phyloP scores from a whole-genome alignment of 2,113 vertebrate genomes.

The Callithrix jacchus region DNA sequence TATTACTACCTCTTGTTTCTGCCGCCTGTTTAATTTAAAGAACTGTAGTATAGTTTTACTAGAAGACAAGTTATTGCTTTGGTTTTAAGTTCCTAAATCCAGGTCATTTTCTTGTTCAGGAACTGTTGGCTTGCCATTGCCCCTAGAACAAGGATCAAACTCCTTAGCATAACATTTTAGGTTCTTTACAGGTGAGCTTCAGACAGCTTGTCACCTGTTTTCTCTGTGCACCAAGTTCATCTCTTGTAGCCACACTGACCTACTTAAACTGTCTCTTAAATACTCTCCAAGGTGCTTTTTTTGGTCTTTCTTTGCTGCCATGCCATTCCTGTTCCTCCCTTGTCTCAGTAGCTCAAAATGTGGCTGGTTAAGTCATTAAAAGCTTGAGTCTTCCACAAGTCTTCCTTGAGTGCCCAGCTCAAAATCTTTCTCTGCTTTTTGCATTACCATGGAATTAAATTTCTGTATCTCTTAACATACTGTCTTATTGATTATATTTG shows the following conservation, averaged over 20 bases:
- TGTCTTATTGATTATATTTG: not conserved
- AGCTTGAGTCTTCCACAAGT: not conserved
- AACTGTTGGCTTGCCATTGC: not conserved
- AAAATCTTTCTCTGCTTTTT: conserved; percentile 16
- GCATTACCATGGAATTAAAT: not conserved
- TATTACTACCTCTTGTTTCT: not conserved
- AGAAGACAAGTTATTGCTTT: conserved; percentile 9
- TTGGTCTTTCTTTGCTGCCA: not conserved
- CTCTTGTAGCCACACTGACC: not conserved
- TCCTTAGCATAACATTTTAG: not conserved
- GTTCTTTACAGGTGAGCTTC: not conserved
- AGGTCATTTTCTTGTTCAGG: not conserved
- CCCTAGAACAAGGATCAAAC: not conserved
- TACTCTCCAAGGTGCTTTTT: not conserved
- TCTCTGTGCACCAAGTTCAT: not conserved
- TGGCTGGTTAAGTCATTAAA: not conserved
- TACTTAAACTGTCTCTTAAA: not conserved
- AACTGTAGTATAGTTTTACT: conserved; percentile 1
- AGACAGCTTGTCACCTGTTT: not conserved
- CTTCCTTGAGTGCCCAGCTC: not conserved
- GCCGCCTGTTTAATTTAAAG: not conserved
- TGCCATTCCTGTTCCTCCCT: not conserved
- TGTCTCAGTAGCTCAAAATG: not conserved
- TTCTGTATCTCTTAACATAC: not conserved
- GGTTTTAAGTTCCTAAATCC: conserved; percentile 24